phyloP scores from a whole-genome alignment of 2,888 invertebrate genomes.

The Andrena dorsata region DNA sequence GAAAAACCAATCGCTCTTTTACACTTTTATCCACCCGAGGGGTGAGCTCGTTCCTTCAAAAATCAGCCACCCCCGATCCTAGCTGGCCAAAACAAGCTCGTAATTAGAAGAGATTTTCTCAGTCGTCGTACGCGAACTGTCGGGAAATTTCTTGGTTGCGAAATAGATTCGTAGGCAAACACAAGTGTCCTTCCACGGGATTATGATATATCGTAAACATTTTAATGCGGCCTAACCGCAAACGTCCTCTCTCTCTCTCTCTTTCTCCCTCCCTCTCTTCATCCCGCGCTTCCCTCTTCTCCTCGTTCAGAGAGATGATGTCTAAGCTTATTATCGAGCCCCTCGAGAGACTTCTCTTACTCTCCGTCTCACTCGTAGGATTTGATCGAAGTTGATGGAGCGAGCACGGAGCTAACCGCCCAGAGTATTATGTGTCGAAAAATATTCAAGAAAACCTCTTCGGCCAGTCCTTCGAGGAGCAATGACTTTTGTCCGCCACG shows the following conservation, averaged over 20 bases:
- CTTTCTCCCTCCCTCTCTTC: background rate
- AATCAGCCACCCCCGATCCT: background rate
- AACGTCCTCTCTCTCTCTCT: constrained; percentile 16
- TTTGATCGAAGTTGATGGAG: constrained; percentile 80
- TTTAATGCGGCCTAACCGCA: constrained; percentile 59
- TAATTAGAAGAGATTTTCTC: background rate
- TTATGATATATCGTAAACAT: constrained; percentile 43
- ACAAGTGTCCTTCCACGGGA: constrained; percentile 3
- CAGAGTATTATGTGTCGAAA: constrained; percentile 82
- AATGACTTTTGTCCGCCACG: constrained; percentile 75
- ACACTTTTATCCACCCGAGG: background rate
- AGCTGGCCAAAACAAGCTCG: too few relatives aligned
- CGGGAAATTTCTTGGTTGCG: background rate
- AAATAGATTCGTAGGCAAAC: background rate
- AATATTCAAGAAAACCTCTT: constrained; percentile 74
- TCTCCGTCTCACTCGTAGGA: constrained; percentile 68
- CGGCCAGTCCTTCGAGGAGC: constrained; percentile 73
- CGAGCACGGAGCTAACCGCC: constrained; percentile 82
- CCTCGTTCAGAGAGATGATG: constrained; percentile 57
- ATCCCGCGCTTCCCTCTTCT: background rate
- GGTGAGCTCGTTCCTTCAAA: background rate
- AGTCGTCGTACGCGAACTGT: background rate
- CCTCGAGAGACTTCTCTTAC: constrained; percentile 63
- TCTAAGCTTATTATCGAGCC: constrained; percentile 77
- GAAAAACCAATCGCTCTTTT: constrained; percentile 43